Evolutionary conservation across 2,797 vertebrate species (phyloP).

Genomic region (Nyctalus aviator): DNA sequence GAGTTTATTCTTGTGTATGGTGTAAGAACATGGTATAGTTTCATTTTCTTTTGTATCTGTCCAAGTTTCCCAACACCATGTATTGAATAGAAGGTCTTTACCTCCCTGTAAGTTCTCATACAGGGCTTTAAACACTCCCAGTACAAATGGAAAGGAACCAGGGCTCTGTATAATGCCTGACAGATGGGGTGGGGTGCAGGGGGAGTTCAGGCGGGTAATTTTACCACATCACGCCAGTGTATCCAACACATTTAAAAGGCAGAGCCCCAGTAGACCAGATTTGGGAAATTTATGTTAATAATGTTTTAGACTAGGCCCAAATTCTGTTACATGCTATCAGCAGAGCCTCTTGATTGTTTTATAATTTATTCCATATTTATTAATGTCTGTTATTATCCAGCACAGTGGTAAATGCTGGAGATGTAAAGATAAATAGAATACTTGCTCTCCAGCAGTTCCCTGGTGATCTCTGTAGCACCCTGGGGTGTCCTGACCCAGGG

Average conservation of each 20-base stretch:
- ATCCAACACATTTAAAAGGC: background rate
- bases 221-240: background rate
- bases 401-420: background rate
- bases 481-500: background rate
- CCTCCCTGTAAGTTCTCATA: background rate
- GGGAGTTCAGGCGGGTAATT: background rate
- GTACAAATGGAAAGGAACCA: background rate
- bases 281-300: background rate
- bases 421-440: background rate
- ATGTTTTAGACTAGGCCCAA: background rate
- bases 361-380: background rate
- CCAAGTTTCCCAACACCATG: background rate
- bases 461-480: background rate
- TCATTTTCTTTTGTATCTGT: background rate
- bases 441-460: background rate
- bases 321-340: background rate
- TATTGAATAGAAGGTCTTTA: background rate
- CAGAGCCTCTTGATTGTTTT: background rate
- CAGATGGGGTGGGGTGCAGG: fast-evolving
- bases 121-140: background rate
- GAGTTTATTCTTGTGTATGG: background rate
- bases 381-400: background rate
- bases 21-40: background rate
- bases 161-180: background rate
- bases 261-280: background rate